Conservation (phyloP, 2,113 vertebrate species). For the Bos indicus region DNA sequence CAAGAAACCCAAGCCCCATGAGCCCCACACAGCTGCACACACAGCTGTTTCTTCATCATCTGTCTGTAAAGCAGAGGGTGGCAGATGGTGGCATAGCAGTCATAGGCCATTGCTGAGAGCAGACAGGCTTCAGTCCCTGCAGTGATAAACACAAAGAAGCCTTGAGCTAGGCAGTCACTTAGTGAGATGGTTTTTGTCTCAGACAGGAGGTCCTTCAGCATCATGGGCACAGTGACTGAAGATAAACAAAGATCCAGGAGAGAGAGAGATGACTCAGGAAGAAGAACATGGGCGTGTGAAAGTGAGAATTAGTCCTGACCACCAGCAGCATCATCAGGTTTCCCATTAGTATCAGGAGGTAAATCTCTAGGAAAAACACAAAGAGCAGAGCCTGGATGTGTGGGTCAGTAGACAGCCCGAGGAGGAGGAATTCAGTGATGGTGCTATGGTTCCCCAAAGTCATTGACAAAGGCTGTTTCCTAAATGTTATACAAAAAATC, state of each 20-base stretch:
- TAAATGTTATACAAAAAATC: neutral
- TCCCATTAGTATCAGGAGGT: neutral
- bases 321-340: neutral
- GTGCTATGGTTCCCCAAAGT: neutral
- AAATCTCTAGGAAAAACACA: neutral
- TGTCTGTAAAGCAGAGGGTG: neutral
- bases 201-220: neutral
- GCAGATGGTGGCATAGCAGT: neutral
- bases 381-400: neutral
- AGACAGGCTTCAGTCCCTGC: neutral
- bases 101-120: conserved; percentile 20
- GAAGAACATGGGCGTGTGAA: conserved; percentile 37
- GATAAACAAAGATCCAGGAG: conserved; percentile 41
- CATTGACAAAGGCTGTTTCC: neutral
- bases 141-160: conserved; percentile 24
- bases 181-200: conserved; percentile 25
- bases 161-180: neutral
- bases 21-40: neutral
- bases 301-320: neutral
- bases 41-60: neutral
- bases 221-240: neutral
- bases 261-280: conserved; percentile 44
- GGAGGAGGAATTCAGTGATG: neutral
- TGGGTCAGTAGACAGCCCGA: neutral
- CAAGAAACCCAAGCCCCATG: neutral